phyloP scores from a whole-genome alignment of 2,888 invertebrate species.

The Eurytoma adleriae region DNA sequence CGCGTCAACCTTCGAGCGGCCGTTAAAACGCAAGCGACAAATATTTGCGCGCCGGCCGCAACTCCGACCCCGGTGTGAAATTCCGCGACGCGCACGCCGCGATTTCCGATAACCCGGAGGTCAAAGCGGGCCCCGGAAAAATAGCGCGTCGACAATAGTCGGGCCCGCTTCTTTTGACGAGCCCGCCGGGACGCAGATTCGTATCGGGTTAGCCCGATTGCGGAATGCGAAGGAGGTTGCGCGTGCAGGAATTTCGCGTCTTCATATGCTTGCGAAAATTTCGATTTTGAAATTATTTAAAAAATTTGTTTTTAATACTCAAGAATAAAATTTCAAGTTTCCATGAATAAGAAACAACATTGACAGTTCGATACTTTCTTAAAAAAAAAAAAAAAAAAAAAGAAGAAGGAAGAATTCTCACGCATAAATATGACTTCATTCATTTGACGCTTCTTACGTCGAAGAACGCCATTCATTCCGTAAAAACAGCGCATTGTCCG shows the following conservation, averaged over 20 bases:
- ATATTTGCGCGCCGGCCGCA: too few species aligned
- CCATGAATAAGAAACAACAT: too few species aligned
- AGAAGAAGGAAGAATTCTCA: background rate
- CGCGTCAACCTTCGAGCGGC: background rate
- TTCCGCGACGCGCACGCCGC: too few species aligned
- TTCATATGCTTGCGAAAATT: too few species aligned
- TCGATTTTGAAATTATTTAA: too few species aligned
- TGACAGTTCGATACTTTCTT: too few species aligned
- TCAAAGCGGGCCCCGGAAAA: too few species aligned
- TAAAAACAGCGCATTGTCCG: constrained; percentile 15
- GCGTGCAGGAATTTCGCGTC: too few species aligned
- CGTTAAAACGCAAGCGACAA: background rate
- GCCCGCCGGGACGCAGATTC: constrained; percentile 29
- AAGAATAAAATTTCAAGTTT: background rate
- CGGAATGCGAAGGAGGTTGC: constrained; percentile 35
- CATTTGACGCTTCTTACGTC: constrained; percentile 1
- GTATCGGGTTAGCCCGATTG: constrained; percentile 50
- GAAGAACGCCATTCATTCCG: constrained; percentile 30
- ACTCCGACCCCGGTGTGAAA: background rate
- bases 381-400: too few species aligned
- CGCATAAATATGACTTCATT: constrained; percentile 23
- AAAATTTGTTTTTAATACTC: background rate
- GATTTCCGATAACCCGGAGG: too few species aligned
- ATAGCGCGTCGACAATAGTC: too few species aligned
- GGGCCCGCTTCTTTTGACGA: background rate